Conservation (phyloP, 2,888 invertebrate species). For the Napeogenes inachia region DNA sequence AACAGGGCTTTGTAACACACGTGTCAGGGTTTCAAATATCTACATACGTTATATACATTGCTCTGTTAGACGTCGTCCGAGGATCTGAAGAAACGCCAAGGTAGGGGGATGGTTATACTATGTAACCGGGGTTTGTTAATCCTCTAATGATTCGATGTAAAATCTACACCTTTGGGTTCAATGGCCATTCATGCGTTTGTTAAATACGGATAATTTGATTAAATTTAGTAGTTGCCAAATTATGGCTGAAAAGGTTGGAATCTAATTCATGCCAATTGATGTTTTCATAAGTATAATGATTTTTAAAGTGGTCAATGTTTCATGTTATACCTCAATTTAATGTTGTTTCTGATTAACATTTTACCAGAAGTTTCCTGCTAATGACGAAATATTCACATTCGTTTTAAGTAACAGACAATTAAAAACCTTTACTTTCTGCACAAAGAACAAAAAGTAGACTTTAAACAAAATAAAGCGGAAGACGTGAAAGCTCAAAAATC, state of each 20-base stretch:
- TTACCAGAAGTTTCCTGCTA: no score
- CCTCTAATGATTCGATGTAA: conserved; percentile 41
- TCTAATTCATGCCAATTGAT: background rate
- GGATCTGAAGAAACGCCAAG: conserved; percentile 59
- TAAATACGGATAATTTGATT: background rate
- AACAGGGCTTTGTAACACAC: conserved; percentile 33
- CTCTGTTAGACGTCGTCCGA: conserved; percentile 43
- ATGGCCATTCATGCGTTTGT: conserved; percentile 32
- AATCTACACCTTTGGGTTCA: conserved; percentile 72
- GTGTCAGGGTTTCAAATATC: conserved; percentile 16
- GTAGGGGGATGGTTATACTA: conserved; percentile 66
- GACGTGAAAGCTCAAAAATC: conserved; percentile 16
- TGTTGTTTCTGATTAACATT: no score
- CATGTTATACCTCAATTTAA: no score
- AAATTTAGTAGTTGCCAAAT: no score
- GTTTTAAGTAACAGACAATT: background rate
- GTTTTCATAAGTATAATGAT: background rate
- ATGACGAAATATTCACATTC: no score
- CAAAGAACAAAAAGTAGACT: background rate
- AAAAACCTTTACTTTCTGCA: background rate
- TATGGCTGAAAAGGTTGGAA: no score
- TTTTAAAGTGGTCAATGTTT: no score
- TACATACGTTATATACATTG: conserved; percentile 26
- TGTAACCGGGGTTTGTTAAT: conserved; percentile 48
- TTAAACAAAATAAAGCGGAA: conserved; percentile 16